A percentile compares a stretch with the other conserved stretches of the same genome.
Conservation (phyloP, 1,140 invertebrate genomes). For the Holcopasites calliopsidis region DNA sequence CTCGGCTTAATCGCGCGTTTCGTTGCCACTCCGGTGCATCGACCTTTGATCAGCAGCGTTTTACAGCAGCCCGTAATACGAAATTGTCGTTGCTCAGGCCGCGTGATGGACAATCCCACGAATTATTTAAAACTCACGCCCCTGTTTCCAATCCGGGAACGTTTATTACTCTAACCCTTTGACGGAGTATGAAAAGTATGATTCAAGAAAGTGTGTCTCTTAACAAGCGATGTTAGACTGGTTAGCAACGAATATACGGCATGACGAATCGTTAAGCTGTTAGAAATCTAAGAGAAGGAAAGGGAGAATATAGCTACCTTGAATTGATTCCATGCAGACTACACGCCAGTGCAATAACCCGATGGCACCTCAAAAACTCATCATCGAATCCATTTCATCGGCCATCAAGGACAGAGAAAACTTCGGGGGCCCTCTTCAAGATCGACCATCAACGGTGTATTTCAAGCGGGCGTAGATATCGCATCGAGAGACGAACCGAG, state of each 20-base stretch:
- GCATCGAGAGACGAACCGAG: slow-evolving; percentile 12
- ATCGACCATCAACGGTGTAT: background rate
- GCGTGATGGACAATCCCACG: background rate
- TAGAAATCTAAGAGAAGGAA: too few species aligned
- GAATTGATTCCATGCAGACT: too few species aligned
- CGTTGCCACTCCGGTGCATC: background rate
- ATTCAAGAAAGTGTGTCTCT: too few species aligned
- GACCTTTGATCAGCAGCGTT: background rate
- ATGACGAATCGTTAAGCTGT: too few species aligned
- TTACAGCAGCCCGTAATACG: background rate
- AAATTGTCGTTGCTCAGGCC: background rate
- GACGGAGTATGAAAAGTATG: too few species aligned
- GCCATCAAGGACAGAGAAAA: too few species aligned
- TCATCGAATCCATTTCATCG: background rate
- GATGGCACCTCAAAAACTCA: background rate
- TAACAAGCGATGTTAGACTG: too few species aligned
- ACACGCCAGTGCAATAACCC: too few species aligned
- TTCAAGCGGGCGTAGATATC: background rate
- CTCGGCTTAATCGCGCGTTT: background rate
- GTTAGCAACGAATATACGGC: too few species aligned
- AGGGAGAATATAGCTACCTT: too few species aligned
- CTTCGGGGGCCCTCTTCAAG: background rate
- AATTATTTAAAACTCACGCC: background rate
- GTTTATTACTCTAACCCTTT: too few species aligned
- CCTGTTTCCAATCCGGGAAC: background rate